Conservation (phyloP, 2,797 vertebrate species). For the Leptatherina wallacei region DNA sequence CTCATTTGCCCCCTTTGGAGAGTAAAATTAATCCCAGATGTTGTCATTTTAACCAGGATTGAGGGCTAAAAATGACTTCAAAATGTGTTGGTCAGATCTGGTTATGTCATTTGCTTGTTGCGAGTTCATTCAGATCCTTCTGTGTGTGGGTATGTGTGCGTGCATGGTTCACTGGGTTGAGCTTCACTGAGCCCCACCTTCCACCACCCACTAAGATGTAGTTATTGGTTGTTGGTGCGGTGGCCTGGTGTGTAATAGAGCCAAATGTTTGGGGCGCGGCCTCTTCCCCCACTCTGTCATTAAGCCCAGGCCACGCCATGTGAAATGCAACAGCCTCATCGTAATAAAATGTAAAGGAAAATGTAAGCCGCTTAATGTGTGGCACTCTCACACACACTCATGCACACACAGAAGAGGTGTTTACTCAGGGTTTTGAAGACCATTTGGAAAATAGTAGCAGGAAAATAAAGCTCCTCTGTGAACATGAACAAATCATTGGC, state of each 20-base stretch:
- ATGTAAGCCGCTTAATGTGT: slow-evolving; percentile 39
- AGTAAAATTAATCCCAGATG: slow-evolving; percentile 73
- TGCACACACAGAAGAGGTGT: slow-evolving; percentile 23
- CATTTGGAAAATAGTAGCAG: slow-evolving; percentile 12
- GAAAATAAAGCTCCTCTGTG: slow-evolving; percentile 6
- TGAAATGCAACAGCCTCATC: slow-evolving; percentile 64
- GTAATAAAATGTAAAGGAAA: slow-evolving; percentile 68
- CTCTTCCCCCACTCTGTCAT: slow-evolving; percentile 74
- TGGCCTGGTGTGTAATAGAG: slow-evolving; percentile 74
- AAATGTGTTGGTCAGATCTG: slow-evolving; percentile 69
- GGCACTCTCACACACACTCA: slow-evolving; percentile 1
- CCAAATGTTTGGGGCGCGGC: slow-evolving; percentile 75
- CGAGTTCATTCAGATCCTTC: slow-evolving; percentile 65
- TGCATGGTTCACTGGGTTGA: slow-evolving; percentile 49
- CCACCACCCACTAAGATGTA: slow-evolving; percentile 79
- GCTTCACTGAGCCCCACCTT: slow-evolving; percentile 69
- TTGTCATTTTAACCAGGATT: slow-evolving; percentile 45
- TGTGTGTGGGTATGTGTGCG: slow-evolving; percentile 13
- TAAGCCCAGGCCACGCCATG: slow-evolving; percentile 63
- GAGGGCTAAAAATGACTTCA: slow-evolving; percentile 75
- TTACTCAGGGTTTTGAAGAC: slow-evolving; percentile 30
- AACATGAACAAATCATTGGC: slow-evolving; percentile 33
- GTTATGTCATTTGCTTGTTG: slow-evolving; percentile 77
- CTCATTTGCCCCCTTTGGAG: slow-evolving; percentile 43
- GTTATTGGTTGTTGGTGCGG: slow-evolving; percentile 76